Evolutionary conservation across 2,113 vertebrate species (phyloP).

Genomic region (Oceanites oceanicus): DNA sequence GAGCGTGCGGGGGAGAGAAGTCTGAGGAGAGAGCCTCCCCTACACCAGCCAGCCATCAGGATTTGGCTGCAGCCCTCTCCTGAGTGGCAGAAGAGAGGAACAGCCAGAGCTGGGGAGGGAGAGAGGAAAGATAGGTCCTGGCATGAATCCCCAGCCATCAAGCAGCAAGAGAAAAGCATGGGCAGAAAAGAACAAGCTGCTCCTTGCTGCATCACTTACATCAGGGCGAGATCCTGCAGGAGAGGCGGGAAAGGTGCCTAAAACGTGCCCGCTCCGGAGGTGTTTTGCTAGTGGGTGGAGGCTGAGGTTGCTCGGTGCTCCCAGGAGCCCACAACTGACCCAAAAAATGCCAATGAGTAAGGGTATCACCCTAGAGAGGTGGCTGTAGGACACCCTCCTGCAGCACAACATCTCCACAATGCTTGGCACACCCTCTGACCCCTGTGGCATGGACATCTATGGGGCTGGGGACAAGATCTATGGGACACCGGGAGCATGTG

Average conservation of each 20-base stretch:
- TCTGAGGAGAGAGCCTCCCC: not conserved
- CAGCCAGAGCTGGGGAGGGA: not conserved
- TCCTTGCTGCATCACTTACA: not conserved
- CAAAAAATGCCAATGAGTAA: not conserved
- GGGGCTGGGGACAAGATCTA: not conserved
- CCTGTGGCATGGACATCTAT: not conserved
- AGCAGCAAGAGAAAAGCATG: not conserved
- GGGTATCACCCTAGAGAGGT: fast-evolving
- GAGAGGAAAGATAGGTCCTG: not conserved
- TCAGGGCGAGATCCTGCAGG: fast-evolving
- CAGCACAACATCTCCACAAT: not conserved
- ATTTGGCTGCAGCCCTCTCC: not conserved
- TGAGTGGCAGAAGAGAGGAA: not conserved
- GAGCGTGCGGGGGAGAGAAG: not conserved
- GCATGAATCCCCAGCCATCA: not conserved
- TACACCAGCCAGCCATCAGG: not conserved
- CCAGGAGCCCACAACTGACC: not conserved
- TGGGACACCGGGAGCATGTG: not conserved
- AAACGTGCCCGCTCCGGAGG: not conserved
- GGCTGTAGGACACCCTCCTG: not conserved
- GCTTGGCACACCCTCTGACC: not conserved
- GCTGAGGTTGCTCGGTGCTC: not conserved
- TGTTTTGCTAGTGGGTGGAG: not conserved
- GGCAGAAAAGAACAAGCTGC: not conserved
- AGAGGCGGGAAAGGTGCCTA: not conserved